A percentile compares a stretch with the other conserved stretches of the same genome.
phyloP scores from a whole-genome alignment of 2,888 invertebrate genomes.

The Gryllus longicercus region DNA sequence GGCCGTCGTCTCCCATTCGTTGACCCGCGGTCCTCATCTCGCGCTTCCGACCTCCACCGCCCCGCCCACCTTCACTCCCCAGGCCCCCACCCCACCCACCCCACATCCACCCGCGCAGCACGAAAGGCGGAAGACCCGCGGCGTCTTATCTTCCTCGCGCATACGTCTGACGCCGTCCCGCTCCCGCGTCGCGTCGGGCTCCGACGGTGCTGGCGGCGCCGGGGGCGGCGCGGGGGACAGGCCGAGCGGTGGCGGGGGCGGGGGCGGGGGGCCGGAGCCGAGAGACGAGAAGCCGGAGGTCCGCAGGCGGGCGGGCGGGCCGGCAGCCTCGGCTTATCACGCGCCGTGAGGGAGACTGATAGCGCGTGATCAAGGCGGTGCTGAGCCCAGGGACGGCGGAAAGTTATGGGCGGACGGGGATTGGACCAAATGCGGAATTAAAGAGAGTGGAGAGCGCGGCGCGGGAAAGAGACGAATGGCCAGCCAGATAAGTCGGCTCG shows the following conservation, averaged over 20 bases:
- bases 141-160: too few species aligned
- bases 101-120: too few species aligned
- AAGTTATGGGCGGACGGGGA: slow-evolving; percentile 17
- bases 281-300: not conserved
- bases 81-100: too few species aligned
- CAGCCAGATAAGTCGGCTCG: slow-evolving; percentile 17
- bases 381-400: slow-evolving; percentile 11
- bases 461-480: slow-evolving; percentile 17
- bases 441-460: slow-evolving; percentile 10
- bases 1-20: too few species aligned
- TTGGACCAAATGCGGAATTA: slow-evolving; percentile 17
- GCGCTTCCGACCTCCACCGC: too few species aligned
- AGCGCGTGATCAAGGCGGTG: slow-evolving; percentile 17
- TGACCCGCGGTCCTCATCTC: too few species aligned
- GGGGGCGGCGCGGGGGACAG: not conserved
- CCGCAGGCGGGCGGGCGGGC: not conserved
- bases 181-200: not conserved
- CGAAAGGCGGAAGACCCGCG: too few species aligned
- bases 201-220: not conserved
- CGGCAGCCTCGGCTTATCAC: slow-evolving; percentile 1
- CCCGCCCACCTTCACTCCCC: too few species aligned
- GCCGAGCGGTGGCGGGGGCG: not conserved
- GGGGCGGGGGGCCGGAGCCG: not conserved
- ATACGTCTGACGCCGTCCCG: too few species aligned
- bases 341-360: slow-evolving; percentile 17